Base-by-base conservation (phyloP, 2,888 invertebrate genomes). In the Diloba caeruleocephala region DNA sequence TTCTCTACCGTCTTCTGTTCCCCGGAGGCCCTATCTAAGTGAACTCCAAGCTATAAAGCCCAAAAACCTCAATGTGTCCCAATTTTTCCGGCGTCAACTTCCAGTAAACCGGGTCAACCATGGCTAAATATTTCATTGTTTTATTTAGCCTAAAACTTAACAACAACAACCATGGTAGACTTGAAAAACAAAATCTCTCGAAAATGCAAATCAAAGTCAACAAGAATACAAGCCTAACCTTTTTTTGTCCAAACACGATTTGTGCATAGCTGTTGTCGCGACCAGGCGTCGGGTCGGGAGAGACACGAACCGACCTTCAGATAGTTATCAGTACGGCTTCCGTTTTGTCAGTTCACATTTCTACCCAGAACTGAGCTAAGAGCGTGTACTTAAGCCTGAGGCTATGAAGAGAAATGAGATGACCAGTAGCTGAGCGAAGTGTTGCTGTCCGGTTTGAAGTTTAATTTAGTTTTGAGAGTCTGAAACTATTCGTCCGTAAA, bases 301-400 rank as follows among this genome's bases (percentile, higher is more conserved):
- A 62, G 54, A 65, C 56, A 64, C 62, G 67, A 53, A 56, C 43
- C 70, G 70, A 72, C 74, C 74, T 73, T 54, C 19, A 76, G 83
- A 83, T 82, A 75, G 74, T 81, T 81, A 84, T 85, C 84, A 71
- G 39, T 21, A 41, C 53, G 60, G 74, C 71, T 73, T 75, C 79
- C 74, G 69, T 66, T 51, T 44, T 44, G 60, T 69, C 71, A 57
- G 74, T 74, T 71, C 61, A 21, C 21, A 5, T 21, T 21, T 21
- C 21, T 21, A 53, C 45, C 55, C 59, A 53, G 58, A 36, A 42
- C 15, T 32, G 25, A 50, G 31, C 50, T 54, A 26, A 43, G 5
- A 31, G 26, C 31, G 21, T 41, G 32, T 33, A 45, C 38, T 37
- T 34, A 8, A 19, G 9, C n/a, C 6, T 10, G 25, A 19, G 17